These are phyloP conservation scores for Neodiprion fabricii DNA, from an alignment of 1,140 invertebrate species.

Conservation along the genomic window DNA sequence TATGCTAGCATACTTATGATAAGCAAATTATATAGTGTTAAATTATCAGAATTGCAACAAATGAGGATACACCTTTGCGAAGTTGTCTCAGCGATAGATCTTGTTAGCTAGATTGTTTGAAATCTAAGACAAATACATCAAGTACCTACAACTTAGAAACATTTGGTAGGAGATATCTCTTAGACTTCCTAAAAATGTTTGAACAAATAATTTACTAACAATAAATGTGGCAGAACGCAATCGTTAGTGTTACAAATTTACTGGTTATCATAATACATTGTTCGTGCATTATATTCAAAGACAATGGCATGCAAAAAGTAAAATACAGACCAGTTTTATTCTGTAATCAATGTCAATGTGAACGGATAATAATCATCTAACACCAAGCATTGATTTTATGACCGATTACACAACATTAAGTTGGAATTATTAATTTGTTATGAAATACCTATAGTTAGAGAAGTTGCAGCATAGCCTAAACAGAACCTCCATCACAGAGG, in stretches of 20 bases:
- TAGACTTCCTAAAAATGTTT: not conserved
- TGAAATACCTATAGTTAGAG: constrained; percentile 63
- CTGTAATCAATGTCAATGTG: not conserved
- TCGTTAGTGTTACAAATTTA: too few species aligned
- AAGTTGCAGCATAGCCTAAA: constrained; percentile 71
- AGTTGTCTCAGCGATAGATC: too few species aligned
- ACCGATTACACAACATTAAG: constrained; percentile 42
- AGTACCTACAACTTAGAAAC: too few species aligned
- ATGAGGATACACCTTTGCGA: too few species aligned
- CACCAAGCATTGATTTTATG: constrained; percentile 54
- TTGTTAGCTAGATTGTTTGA: constrained; percentile 11
- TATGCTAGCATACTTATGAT: too few species aligned
- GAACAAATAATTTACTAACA: not conserved
- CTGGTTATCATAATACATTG: not conserved
- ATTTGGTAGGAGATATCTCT: too few species aligned
- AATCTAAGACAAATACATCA: not conserved
- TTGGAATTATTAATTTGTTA: constrained; percentile 54
- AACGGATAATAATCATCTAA: constrained; percentile 10
- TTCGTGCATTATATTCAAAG: not conserved
- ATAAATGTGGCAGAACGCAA: not conserved
- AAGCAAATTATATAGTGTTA: too few species aligned
- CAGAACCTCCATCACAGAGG: constrained; percentile 69
- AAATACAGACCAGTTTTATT: not conserved
- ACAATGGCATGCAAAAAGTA: not conserved
- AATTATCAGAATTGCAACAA: too few species aligned